Conservation (phyloP, 2,888 invertebrate genomes). For the Tethea ocularis region DNA sequence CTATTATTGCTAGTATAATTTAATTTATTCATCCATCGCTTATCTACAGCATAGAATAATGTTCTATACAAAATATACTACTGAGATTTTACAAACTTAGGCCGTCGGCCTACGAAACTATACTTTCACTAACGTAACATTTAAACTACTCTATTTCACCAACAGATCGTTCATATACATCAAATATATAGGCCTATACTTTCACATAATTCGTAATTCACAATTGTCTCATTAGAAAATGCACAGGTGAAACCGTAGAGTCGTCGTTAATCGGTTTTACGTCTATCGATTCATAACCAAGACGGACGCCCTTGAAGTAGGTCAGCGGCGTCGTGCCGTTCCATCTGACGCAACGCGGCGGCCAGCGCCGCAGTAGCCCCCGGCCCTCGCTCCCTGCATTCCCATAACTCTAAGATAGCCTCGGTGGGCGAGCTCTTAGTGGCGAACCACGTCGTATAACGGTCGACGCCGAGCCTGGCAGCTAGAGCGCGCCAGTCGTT, state of each 20-base stretch:
- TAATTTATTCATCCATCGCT: conserved; percentile 71
- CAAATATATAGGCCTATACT: conserved; percentile 29
- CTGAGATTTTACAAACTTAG: conserved; percentile 74
- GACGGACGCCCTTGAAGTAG: conserved; percentile 74
- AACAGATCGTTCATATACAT: conserved; percentile 53
- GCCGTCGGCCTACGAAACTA: conserved; percentile 68
- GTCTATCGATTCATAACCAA: conserved; percentile 70
- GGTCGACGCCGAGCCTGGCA: conserved; percentile 95
- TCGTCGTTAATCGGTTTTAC: conserved; percentile 28
- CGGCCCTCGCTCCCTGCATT: conserved; percentile 93
- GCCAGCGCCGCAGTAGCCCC: conserved; percentile 91
- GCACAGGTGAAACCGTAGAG: conserved; percentile 18
- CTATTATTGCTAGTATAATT: conserved; percentile 83
- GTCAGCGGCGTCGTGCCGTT: conserved; percentile 76
- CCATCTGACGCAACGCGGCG: conserved; percentile 72
- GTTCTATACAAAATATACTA: conserved; percentile 81
- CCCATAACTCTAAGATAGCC: conserved; percentile 97
- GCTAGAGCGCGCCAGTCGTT: conserved; percentile 99
- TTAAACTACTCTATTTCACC: conserved; percentile 69
- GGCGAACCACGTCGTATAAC: conserved; percentile 98
- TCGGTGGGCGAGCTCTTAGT: conserved; percentile 98
- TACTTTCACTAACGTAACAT: conserved; percentile 74
- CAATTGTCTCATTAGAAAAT: conserved; percentile 32
- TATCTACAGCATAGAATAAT: conserved; percentile 75
- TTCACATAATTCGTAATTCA: conserved; percentile 34